Percentiles rank a stretch among this genome's conserved stretches.
Evolutionary conservation across 2,113 vertebrate species (phyloP).

Genomic region (Glaucidium brasilianum): DNA sequence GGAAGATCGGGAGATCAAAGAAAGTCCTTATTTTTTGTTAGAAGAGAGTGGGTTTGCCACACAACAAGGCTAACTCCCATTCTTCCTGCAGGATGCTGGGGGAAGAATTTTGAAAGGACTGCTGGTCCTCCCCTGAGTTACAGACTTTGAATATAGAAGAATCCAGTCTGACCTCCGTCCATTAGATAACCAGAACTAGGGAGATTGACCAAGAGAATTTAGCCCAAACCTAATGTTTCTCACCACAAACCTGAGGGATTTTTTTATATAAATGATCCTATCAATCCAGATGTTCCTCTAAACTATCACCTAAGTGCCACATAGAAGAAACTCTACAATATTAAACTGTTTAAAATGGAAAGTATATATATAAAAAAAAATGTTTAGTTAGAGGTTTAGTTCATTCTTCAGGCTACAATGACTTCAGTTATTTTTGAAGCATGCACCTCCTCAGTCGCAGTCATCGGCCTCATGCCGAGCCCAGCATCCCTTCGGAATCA

Average conservation of each 20-base stretch:
- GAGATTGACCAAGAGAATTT: neutral
- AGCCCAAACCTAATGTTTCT: neutral
- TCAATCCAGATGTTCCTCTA: neutral
- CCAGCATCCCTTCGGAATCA: neutral
- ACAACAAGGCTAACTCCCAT: neutral
- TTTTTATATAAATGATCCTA: neutral
- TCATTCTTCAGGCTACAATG: neutral
- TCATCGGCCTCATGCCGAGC: neutral
- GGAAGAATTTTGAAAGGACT: neutral
- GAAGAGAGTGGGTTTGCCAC: neutral
- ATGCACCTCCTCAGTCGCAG: neutral
- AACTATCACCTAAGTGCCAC: neutral
- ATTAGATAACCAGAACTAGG: neutral
- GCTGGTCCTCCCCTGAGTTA: neutral
- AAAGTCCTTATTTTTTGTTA: neutral
- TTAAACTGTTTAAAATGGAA: neutral
- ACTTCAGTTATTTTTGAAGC: neutral
- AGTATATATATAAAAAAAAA: neutral
- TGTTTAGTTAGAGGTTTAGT: neutral
- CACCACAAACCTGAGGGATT: accelerated
- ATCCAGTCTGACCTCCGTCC: neutral
- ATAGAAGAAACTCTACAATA: neutral
- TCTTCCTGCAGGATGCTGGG: neutral
- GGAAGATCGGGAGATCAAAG: neutral
- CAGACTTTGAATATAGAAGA: neutral